Base-by-base conservation (phyloP, 2,888 invertebrate genomes). In the Drosophila monieri region DNA sequence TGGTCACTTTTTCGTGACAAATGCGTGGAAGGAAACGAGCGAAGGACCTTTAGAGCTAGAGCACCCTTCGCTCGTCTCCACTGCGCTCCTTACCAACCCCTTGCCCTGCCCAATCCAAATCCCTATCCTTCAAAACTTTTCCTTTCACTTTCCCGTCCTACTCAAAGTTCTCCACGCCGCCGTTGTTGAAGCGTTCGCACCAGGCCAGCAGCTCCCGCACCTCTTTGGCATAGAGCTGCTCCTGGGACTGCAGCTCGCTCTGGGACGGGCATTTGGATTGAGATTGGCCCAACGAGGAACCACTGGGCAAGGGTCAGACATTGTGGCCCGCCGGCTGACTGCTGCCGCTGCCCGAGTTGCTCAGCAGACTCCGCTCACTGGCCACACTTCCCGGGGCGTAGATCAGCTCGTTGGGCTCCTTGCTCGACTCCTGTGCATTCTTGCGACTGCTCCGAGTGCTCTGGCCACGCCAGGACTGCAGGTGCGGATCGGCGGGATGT, bases 281-380 rank as follows among this genome's bases (percentile, higher is more conserved):
- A 15, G 55, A 43, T 43, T 37, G 64, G 43, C 64, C 65, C 64
- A 64, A 10, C 43, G 65, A 37, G 27, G 58, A 59, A 41, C 25
- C 60, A 46, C 56, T 30, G 62, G 75, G 74, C 60, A 80, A 59
- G 60, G 85, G 90, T 90, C 89, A 89, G 89, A 89, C 89, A 77
- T 89, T 85, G 66, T 90, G 90, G 60, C 81, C 67, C 10, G 76
- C 67, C 15, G 76, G 88, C 56, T 84, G 84, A 27, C 77, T 78
- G 76, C 77, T 84, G 75, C 90, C 85, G 61, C 90, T 90, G 76
- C 89, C 89, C n/a, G 88, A 89, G 71, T 91, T 91, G 81, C 91
- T 91, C 72, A 91, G 71, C 76, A 91, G 74, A 74, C 91, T 91
- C 59, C 90, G 88, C 83, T 91, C 91, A 70, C 90, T 91, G 68